Base-by-base conservation (phyloP, 2,113 vertebrate genomes). In the Trinectes maculatus region DNA sequence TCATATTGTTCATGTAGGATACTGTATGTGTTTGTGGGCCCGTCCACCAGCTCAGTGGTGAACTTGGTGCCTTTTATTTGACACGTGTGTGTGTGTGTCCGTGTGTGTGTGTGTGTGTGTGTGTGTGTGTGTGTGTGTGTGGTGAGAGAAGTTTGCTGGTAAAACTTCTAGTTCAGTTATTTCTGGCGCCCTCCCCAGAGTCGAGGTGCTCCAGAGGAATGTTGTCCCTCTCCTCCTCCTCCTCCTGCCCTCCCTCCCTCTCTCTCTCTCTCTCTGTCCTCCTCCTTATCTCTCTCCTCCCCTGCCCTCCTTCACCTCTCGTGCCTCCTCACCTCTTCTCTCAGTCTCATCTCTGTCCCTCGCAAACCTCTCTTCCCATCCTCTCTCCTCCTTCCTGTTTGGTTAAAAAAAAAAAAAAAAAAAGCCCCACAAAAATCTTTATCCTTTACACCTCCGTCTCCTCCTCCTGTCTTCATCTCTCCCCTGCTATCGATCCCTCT, bases 111-210 rank as follows among this genome's bases (percentile, higher is more conserved):
- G 22, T 29, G 37, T 43, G 53, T 58, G 59, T 40, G 31, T 48
- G 46, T 39, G 59, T 39, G 31, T 29, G 47, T 52, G 46, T 51
- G 56, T 55, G 59, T 51, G 48, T 56, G 72, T 16, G 40, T 58
- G 71, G 72, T 52, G 64, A 77, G 47, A 31, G 58, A 36, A 58
- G 33, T 82, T 64, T 71, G 65, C 39, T 70, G 74, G 84, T 82
- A 79, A 81, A 85, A 80, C 88, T 87, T 86, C 74, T 83, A 90
- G 90, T 82, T 86, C 84, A 87, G 89, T 88, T 93, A 92, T 93
- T 92, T 89, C 83, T 82, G 90, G 90, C 83, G 25, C 44, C 51
- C 70, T 89, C 89, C 89, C 87, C 64, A 79, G 87, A 86, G 89
- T 77, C 12, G 3, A 68, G 51, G 65, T 72, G 21, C 91, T 89